Base-by-base conservation (phyloP, 2,888 invertebrate genomes). In the Callimorpha dominula region DNA sequence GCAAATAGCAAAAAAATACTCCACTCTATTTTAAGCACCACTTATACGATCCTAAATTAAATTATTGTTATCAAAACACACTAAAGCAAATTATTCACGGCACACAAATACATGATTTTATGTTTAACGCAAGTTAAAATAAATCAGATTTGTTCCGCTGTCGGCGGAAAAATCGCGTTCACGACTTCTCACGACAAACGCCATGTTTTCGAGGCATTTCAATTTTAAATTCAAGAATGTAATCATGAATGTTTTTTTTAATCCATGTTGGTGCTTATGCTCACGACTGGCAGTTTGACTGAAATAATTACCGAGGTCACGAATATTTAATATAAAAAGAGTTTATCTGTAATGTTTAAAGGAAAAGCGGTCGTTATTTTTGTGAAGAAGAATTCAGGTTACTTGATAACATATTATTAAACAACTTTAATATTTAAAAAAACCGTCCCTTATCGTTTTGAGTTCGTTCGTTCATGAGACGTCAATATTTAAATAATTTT, bases 221-320 rank as follows among this genome's bases (percentile, higher is more conserved):
- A 73, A 84, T 81, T 81, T 79, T 60, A 81, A 81, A 81, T 81
- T 79, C 80, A 77, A 75, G 84, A 84, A 81, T 79, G 75, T 77
- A 66, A 68, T 75, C 69, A 74, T 60, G 20, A 69, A 63, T 73
- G 73, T 64, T 70, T 68, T 76, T 63, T 70, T 64, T 77, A 65
- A 72, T 54, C 54, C 43, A 52, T 43, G 67, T 57, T 54, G 67
- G n/a, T 54, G 64, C 46, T 79, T 72, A 54, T 71, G 57, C 63
- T 72, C 76, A 74, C 73, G 73, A 11, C 54, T 63, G 12, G 64
- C 42, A 0, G 62, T 75, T 64, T 20, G 66, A 63, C 75, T 79
- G 71, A 57, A 64, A 73, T 84, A 82, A 84, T 84, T 74, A 71
- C 62, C 65, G 17, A n/a, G 68, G 74, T 72, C 84, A 84, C 68